A percentile compares a stretch with the other conserved stretches of the same genome.
Evolutionary conservation across 1,140 invertebrate species (phyloP).

Genomic region (Papilio polytes): DNA sequence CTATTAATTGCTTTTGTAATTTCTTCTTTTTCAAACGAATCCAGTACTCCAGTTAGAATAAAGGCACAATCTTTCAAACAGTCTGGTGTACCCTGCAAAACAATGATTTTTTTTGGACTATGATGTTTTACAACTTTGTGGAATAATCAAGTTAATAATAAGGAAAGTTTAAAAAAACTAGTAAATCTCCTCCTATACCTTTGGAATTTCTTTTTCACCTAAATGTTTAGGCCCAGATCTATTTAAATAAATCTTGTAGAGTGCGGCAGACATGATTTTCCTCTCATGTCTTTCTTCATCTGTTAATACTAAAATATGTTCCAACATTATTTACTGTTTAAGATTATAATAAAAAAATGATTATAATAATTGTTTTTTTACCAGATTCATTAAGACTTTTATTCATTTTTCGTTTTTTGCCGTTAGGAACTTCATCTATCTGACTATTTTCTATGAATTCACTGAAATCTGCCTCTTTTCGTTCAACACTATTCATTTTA

Average conservation of each 20-base stretch:
- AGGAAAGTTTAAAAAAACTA: not conserved
- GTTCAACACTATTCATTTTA: slow-evolving; percentile 56
- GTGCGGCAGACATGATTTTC: slow-evolving; percentile 85
- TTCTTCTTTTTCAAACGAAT: slow-evolving; percentile 94
- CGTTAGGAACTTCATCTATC: slow-evolving; percentile 54
- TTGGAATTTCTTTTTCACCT: slow-evolving; percentile 92
- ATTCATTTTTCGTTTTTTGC: slow-evolving; percentile 62
- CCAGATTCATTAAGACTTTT: slow-evolving; percentile 73
- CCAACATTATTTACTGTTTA: not conserved
- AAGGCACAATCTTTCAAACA: slow-evolving; percentile 92
- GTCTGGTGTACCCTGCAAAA: slow-evolving; percentile 87
- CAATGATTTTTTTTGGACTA: slow-evolving; percentile 3
- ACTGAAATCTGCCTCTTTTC: slow-evolving; percentile 65
- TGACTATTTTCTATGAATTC: slow-evolving; percentile 63
- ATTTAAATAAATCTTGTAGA: slow-evolving; percentile 90
- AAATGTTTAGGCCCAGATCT: slow-evolving; percentile 90
- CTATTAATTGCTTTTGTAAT: slow-evolving; percentile 89
- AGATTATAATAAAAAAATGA: too few species aligned
- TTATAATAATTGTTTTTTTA: slow-evolving; percentile 42
- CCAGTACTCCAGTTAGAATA: slow-evolving; percentile 94
- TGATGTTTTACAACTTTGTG: not conserved
- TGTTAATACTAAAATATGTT: slow-evolving; percentile 70
- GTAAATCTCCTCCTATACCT: slow-evolving; percentile 80
- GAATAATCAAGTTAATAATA: not conserved
- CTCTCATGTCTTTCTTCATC: slow-evolving; percentile 87